Evolutionary conservation across 2,888 invertebrate genomes (phyloP).

Genomic region (Synanthedon andrenaeformis): DNA sequence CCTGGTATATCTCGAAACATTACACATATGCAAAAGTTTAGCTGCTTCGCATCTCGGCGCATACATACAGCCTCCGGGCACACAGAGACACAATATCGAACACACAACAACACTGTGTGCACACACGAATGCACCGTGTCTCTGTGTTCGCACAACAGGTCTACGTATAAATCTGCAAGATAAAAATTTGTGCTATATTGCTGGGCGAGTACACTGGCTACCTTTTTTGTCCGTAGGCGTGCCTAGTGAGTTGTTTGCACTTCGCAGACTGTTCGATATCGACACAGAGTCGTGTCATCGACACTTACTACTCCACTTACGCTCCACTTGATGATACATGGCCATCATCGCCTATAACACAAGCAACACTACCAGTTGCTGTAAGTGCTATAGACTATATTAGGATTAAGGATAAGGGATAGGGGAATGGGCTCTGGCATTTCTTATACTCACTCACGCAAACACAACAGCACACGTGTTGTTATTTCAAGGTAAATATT

Average conservation of each 20-base stretch:
- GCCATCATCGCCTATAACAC: too few relatives aligned
- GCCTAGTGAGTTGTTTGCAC: slow-evolving; percentile 66
- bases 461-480: too few relatives aligned
- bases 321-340: too few relatives aligned
- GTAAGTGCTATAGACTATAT: too few relatives aligned
- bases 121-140: slow-evolving; percentile 16
- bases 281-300: slow-evolving; percentile 50
- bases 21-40: slow-evolving; percentile 71
- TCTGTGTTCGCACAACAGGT: slow-evolving; percentile 16
- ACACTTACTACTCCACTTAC: slow-evolving; percentile 17
- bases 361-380: too few relatives aligned
- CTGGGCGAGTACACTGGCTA: slow-evolving; percentile 31
- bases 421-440: too few relatives aligned
- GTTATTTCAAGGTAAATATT: too few relatives aligned
- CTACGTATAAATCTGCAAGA: slow-evolving; percentile 61
- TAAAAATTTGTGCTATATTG: slow-evolving; percentile 65
- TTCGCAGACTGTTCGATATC: slow-evolving; percentile 65
- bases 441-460: too few relatives aligned
- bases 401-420: too few relatives aligned
- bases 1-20: slow-evolving; percentile 70
- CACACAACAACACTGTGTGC: slow-evolving; percentile 8
- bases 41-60: slow-evolving; percentile 43
- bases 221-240: slow-evolving; percentile 63
- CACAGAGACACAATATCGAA: slow-evolving; percentile 16
- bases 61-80: slow-evolving; percentile 28